A percentile compares a stretch with the other conserved stretches of the same genome.
Evolutionary conservation across 2,113 vertebrate species (phyloP).

Genomic region (Lepidothrix coronata): DNA sequence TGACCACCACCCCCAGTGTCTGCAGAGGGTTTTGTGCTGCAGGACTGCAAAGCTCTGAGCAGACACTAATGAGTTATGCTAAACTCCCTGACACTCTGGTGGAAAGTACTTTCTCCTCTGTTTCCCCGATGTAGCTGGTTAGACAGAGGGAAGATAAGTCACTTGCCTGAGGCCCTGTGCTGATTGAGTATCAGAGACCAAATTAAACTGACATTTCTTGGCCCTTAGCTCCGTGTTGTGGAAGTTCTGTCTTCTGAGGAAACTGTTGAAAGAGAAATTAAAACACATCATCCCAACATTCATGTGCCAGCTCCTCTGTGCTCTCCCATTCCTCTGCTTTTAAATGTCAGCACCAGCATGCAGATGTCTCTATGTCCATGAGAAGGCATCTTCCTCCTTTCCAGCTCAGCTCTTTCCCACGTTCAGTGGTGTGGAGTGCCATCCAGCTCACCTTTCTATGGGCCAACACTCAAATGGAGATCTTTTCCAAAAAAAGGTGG

Average conservation of each 20-base stretch:
- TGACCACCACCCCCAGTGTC: neutral
- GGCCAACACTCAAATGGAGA: neutral
- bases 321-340: neutral
- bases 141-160: conserved; percentile 56
- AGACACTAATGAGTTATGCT: conserved; percentile 30
- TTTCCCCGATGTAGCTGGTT: neutral
- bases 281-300: neutral
- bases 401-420: neutral
- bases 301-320: neutral
- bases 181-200: conserved; percentile 54
- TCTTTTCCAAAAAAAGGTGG: neutral
- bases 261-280: neutral
- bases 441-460: neutral
- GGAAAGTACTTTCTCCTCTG: conserved; percentile 21
- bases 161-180: conserved; percentile 23
- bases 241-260: conserved; percentile 6
- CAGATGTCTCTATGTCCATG: neutral
- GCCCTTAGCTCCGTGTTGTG: neutral
- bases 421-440: neutral
- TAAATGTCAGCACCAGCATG: neutral
- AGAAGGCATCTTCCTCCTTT: neutral
- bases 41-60: conserved; percentile 5
- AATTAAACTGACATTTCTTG: conserved; percentile 62
- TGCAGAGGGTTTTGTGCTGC: neutral
- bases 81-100: conserved; percentile 21